A percentile compares a stretch with the other conserved stretches of the same genome.
Conservation (phyloP, 2,888 invertebrate species). For the Papilio gigon region DNA sequence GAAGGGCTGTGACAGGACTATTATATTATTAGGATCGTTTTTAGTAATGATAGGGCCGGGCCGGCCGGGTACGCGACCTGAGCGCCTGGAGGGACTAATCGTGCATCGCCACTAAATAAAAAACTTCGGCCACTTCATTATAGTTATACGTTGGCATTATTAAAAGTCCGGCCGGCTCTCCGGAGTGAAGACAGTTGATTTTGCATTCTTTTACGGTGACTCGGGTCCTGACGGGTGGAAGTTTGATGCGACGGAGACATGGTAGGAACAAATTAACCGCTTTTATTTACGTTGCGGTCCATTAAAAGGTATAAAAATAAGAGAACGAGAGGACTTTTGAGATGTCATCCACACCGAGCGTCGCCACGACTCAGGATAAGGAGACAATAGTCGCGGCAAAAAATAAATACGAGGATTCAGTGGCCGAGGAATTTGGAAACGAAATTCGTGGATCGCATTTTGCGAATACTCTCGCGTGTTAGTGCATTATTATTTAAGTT, state of each 20-base stretch:
- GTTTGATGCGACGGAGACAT: constrained; percentile 46
- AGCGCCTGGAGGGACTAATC: constrained; percentile 76
- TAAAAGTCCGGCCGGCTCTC: constrained; percentile 50
- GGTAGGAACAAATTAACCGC: constrained; percentile 63
- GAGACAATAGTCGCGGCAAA: constrained; percentile 77
- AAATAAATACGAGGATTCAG: constrained; percentile 61
- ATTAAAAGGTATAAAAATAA: constrained; percentile 51
- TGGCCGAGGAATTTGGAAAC: constrained; percentile 75
- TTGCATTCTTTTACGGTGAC: constrained; percentile 67
- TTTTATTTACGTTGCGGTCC: constrained; percentile 45
- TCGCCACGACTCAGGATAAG: constrained; percentile 62
- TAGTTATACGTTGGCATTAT: constrained; percentile 59
- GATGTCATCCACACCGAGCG: constrained; percentile 53
- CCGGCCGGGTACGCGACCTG: constrained; percentile 69
- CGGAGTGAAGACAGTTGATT: constrained; percentile 56
- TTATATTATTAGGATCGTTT: constrained; percentile 82
- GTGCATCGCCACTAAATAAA: constrained; percentile 69
- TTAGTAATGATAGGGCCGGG: constrained; percentile 74
- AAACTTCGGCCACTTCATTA: constrained; percentile 78
- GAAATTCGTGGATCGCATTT: constrained; percentile 81
- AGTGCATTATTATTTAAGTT: constrained; percentile 81
- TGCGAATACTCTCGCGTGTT: constrained; percentile 81
- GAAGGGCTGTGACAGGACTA: constrained; percentile 79
- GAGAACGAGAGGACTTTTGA: constrained; percentile 46
- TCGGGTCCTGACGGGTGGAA: constrained; percentile 47